These are phyloP conservation scores for Manis javanica DNA, from an alignment of 2,797 vertebrate genomes.

Conservation along the genomic window DNA sequence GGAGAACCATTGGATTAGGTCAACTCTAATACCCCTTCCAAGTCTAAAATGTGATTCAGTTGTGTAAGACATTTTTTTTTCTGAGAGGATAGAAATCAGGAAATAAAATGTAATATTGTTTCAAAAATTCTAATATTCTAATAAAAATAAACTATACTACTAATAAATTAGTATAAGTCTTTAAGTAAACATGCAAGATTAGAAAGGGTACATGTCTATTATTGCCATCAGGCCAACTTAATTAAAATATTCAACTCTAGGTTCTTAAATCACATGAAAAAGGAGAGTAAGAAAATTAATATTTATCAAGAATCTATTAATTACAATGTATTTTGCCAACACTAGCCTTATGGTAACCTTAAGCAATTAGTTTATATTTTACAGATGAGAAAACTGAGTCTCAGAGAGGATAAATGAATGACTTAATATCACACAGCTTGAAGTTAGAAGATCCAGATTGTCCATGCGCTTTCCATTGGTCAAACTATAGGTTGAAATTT, in stretches of 20 bases:
- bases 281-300: neutral
- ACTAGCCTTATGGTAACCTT: neutral
- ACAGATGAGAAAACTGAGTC: neutral
- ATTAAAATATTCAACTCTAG: neutral
- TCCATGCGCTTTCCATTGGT: neutral
- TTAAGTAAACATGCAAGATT: neutral
- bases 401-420: neutral
- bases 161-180: neutral
- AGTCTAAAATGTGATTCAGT: neutral
- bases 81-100: neutral
- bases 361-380: neutral
- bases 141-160: no score
- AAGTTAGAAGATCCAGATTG: neutral
- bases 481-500: neutral
- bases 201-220: neutral
- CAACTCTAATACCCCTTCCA: neutral
- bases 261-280: neutral
- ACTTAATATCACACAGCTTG: neutral
- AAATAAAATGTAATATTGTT: constrained; percentile 35
- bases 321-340: neutral
- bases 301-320: neutral
- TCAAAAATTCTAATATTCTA: neutral
- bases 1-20: neutral
- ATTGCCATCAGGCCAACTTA: neutral
- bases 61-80: neutral